Conservation (phyloP, 2,797 vertebrate genomes). For the Platyrinchus mystaceus region DNA sequence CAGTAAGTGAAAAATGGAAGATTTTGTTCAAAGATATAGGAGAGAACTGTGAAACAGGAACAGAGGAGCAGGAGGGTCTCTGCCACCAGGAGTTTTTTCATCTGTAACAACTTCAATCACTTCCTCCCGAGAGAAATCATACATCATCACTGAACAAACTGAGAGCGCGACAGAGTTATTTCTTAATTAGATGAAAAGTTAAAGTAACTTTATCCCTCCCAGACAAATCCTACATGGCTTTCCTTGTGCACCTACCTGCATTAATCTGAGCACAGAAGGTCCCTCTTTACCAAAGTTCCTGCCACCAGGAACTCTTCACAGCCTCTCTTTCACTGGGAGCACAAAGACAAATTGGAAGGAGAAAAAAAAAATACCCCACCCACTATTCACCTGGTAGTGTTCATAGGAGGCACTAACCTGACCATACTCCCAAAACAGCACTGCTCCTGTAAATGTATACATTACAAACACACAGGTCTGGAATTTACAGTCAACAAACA, state of each 20-base stretch:
- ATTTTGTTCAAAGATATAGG: conserved; percentile 5
- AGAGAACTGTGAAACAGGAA: not conserved
- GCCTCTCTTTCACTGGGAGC: conserved; percentile 9
- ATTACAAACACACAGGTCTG: conserved; percentile 66
- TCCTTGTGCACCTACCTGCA: not conserved
- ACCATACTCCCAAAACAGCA: conserved; percentile 3
- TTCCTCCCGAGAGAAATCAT: conserved; percentile 33
- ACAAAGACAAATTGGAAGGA: conserved; percentile 38
- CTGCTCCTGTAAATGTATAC: conserved; percentile 49
- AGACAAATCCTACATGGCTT: not conserved
- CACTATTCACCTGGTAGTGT: conserved; percentile 11
- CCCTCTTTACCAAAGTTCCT: not conserved
- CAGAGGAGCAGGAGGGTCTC: not conserved
- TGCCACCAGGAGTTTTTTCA: conserved; percentile 5
- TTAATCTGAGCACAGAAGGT: conserved; percentile 22
- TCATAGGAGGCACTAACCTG: conserved; percentile 7
- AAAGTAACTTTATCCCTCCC: not conserved
- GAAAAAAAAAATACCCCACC: not conserved
- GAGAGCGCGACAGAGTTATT: not conserved
- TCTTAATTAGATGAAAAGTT: conserved; percentile 34
- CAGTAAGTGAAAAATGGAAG: not conserved
- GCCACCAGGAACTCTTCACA: not conserved
- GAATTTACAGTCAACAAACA: conserved; percentile 71
- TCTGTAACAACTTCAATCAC: conserved; percentile 20
- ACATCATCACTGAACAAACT: not conserved